These are phyloP conservation scores for Pomacea canaliculata DNA, from an alignment of 2,888 invertebrate genomes.

Conservation along the genomic window DNA sequence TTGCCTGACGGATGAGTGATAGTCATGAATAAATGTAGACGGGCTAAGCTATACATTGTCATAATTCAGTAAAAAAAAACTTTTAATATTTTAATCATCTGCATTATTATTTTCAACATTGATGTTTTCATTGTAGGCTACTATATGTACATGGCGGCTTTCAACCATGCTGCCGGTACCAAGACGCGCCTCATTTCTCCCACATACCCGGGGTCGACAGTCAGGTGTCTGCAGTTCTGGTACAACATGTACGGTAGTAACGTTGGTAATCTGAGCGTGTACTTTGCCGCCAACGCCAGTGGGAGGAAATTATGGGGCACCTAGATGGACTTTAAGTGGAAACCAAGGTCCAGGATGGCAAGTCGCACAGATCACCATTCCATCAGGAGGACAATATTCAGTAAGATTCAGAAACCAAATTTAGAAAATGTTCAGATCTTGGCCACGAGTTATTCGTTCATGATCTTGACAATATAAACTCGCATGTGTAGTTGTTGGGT, in stretches of 20 bases:
- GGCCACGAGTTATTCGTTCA: too few relatives aligned
- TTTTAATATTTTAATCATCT: too few relatives aligned
- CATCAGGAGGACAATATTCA: slow-evolving; percentile 15
- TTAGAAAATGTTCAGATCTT: too few relatives aligned
- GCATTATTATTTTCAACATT: too few relatives aligned
- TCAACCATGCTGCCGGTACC: slow-evolving; percentile 28
- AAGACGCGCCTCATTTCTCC: slow-evolving; percentile 51
- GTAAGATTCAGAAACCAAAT: slow-evolving; percentile 1
- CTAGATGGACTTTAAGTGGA: slow-evolving; percentile 53
- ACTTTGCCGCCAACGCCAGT: slow-evolving; percentile 34
- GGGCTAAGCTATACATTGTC: too few relatives aligned
- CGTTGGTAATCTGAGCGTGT: slow-evolving; percentile 54
- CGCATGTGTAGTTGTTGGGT: too few relatives aligned
- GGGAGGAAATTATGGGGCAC: slow-evolving; percentile 42
- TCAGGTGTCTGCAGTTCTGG: slow-evolving; percentile 58
- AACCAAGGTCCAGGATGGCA: slow-evolving; percentile 61
- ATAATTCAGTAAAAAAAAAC: too few relatives aligned
- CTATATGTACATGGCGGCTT: slow-evolving; percentile 55
- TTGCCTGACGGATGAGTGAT: too few relatives aligned
- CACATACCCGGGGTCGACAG: slow-evolving; percentile 28
- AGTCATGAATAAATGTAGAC: too few relatives aligned
- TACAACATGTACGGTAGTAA: slow-evolving; percentile 64
- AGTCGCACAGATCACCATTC: slow-evolving; percentile 50
- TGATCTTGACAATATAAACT: too few relatives aligned
- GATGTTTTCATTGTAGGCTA: slow-evolving; percentile 41